Evolutionary conservation across 2,113 vertebrate genomes (phyloP), one percentile per base, ranked within the genome.

Genomic region (Eubucco bourcierii): DNA sequence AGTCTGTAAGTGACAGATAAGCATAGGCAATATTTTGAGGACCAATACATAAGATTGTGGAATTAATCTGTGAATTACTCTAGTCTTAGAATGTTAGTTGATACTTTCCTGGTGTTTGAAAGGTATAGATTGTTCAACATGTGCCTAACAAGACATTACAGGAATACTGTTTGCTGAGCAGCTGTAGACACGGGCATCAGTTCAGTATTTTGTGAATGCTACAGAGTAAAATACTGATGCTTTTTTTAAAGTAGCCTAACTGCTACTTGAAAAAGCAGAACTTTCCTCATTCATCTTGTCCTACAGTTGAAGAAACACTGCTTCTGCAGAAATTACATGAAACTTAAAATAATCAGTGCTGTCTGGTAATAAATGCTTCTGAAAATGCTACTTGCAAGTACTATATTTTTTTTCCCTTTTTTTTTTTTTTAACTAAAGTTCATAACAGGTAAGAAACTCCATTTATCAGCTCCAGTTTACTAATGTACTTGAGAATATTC

Each of bases 31-130:
- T 94, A 73, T 56, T 92, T 95, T 91, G 64, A 76, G 79, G 72
- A 82, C 52, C 12, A 34, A 81, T 39, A 77, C n/a, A 79, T 27
- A 64, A 39, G 33, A 21, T 41, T 87, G 55, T 80, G 79, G 91
- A 94, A 80, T 95, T 89, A 59, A 79, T 95, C 58, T 94, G n/a
- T 79, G 67, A 66, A 82, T 79, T 91, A 55, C 20, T 15, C 27
- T 84, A 64, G 19, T 9, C 6, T 81, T 68, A 56, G 20, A 58
- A 39, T 61, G 67, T 76, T 89, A 76, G 70, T 4, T 84, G 52
- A 75, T 90, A 61, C 31, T 78, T 88, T 83, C 37, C 34, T 72
- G 74, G 13, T 78, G 18, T 84, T 92, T 84, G 59, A 52, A 66
- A 89, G 91, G 44, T 80, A 60, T 37, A n/a, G 46, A 28, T 74